These are phyloP conservation scores for Teleogryllus oceanicus DNA, from an alignment of 2,888 invertebrate genomes.

Conservation along the genomic window DNA sequence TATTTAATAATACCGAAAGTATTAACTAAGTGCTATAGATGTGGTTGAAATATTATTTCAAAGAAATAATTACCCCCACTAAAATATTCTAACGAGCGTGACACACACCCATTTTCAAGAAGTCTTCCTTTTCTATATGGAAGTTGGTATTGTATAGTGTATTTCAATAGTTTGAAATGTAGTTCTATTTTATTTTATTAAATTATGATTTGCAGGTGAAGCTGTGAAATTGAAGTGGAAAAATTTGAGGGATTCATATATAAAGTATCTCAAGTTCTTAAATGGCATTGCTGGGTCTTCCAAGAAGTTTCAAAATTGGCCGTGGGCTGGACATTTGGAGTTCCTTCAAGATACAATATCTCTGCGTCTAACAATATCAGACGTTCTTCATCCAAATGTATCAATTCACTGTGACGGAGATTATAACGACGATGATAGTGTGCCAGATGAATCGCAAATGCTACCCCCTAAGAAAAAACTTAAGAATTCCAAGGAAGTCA, in stretches of 20 bases:
- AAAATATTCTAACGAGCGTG: no score
- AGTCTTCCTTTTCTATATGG: not conserved
- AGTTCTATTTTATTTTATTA: not conserved
- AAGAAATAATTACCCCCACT: no score
- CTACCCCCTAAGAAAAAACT: not conserved
- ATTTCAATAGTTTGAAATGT: not conserved
- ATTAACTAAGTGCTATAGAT: no score
- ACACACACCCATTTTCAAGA: no score
- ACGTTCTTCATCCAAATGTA: not conserved
- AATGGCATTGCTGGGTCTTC: not conserved
- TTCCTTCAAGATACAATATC: not conserved
- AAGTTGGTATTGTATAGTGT: not conserved
- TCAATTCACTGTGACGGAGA: not conserved
- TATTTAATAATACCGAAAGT: no score
- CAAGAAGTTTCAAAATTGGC: constrained; percentile 18
- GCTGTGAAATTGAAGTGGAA: constrained; percentile 21
- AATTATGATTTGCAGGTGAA: constrained; percentile 12
- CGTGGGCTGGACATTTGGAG: constrained; percentile 5
- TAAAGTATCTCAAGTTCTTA: constrained; percentile 5
- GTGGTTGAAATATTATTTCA: no score
- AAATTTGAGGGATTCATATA: not conserved
- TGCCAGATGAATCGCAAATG: not conserved
- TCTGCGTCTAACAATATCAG: not conserved
- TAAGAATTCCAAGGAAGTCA: not conserved
- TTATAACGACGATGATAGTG: not conserved